Conservation (phyloP, 2,888 invertebrate genomes). For the Hartigia nigra region DNA sequence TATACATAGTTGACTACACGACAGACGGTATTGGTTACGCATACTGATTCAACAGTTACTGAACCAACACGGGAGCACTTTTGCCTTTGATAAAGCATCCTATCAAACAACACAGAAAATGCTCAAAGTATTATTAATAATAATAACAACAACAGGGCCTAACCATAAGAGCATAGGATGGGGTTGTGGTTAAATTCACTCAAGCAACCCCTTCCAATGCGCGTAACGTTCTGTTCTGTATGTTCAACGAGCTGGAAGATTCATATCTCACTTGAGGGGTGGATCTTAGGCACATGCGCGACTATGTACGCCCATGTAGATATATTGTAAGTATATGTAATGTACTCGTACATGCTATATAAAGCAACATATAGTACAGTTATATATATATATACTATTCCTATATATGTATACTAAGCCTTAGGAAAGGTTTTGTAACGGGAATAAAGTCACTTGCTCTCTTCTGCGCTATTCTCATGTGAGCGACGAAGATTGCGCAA, state of each 20-base stretch:
- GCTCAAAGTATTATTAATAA: slow-evolving; percentile 12
- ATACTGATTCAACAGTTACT: neutral
- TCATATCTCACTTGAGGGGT: slow-evolving; percentile 58
- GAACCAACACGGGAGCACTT: neutral
- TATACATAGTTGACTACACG: neutral
- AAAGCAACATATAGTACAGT: neutral
- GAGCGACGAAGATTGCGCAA: slow-evolving; percentile 41
- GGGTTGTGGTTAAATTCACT: slow-evolving; percentile 45
- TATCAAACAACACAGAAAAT: neutral
- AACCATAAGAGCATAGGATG: slow-evolving; percentile 8
- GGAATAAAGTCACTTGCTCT: neutral
- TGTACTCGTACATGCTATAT: neutral
- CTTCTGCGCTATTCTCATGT: neutral
- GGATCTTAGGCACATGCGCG: slow-evolving; percentile 41
- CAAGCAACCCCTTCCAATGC: slow-evolving; percentile 43
- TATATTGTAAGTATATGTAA: neutral
- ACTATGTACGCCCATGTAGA: neutral
- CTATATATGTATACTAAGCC: neutral
- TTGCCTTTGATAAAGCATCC: neutral
- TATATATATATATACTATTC: neutral
- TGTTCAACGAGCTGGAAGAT: slow-evolving; percentile 61
- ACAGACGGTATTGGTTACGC: neutral
- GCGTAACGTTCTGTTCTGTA: slow-evolving; percentile 50
- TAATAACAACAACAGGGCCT: neutral
- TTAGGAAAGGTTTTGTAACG: neutral